Percentiles rank a stretch among this genome's conserved stretches.
These are phyloP conservation scores for Megathymus violae DNA, from an alignment of 1,140 invertebrate genomes.

Conservation along the genomic window DNA sequence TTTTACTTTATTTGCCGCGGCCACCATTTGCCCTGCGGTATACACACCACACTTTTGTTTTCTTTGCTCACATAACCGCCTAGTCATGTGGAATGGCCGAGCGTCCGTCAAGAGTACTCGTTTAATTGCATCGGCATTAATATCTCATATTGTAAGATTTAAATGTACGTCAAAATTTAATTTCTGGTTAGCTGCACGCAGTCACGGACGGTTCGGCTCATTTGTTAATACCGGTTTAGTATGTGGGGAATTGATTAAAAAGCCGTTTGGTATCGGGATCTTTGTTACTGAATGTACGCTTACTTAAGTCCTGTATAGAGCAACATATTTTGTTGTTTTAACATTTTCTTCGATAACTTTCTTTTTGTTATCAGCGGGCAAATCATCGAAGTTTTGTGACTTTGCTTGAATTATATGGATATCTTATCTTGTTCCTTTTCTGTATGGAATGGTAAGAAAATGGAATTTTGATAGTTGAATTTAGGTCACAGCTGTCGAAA, in stretches of 20 bases:
- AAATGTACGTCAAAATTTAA: conserved; percentile 20
- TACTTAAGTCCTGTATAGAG: conserved; percentile 7
- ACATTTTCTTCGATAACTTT: too few species aligned
- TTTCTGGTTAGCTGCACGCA: conserved; percentile 17
- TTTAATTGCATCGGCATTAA: conserved; percentile 27
- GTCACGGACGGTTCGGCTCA: not conserved
- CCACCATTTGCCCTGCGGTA: conserved; percentile 10
- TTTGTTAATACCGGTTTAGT: conserved; percentile 19
- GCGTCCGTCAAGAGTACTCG: conserved; percentile 28
- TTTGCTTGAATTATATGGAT: too few species aligned
- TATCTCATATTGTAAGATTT: conserved; percentile 33
- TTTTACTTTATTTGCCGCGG: too few species aligned
- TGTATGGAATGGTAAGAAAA: too few species aligned
- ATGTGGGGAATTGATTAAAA: conserved; percentile 14
- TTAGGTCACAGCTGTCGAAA: too few species aligned
- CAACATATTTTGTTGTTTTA: not conserved
- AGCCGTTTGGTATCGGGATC: not conserved
- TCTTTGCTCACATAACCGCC: conserved; percentile 5
- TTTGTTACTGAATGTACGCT: not conserved
- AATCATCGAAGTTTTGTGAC: too few species aligned
- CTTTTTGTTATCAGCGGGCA: too few species aligned
- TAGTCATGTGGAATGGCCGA: conserved; percentile 25
- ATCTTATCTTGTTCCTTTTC: too few species aligned
- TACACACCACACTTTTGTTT: conserved; percentile 3
- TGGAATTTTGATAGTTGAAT: too few species aligned